These are phyloP conservation scores for Anolis carolinensis DNA, from an alignment of 2,113 vertebrate species.

Conservation along the genomic window DNA sequence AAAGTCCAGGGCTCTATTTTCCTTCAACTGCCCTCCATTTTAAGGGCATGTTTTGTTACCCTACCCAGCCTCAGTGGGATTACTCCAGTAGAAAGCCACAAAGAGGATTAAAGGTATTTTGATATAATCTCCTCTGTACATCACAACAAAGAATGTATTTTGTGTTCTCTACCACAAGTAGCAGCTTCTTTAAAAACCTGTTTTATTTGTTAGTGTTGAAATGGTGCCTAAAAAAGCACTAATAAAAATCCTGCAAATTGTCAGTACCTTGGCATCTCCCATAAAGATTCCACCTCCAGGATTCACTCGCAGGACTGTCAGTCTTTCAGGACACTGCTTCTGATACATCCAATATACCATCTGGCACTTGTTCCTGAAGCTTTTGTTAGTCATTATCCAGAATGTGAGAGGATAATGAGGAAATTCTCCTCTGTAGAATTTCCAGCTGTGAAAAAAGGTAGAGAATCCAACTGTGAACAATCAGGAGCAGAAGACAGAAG, in stretches of 20 bases:
- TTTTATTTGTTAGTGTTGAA: background rate
- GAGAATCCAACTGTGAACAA: background rate
- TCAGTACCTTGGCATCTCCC: background rate
- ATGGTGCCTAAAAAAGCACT: background rate
- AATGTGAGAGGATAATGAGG: background rate
- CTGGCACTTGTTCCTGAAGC: background rate
- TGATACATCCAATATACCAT: background rate
- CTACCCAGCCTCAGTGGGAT: background rate
- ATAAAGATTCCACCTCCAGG: background rate
- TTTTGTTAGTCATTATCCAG: background rate
- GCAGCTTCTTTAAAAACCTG: background rate
- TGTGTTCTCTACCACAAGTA: background rate
- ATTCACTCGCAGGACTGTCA: background rate
- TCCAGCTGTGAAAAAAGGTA: slow-evolving; percentile 1
- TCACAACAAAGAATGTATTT: background rate
- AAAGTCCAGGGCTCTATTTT: background rate
- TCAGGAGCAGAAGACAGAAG: background rate
- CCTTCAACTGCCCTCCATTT: background rate
- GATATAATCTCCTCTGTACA: background rate
- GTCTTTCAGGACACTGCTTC: background rate
- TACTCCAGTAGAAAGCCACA: background rate
- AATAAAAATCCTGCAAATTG: background rate
- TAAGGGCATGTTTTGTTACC: background rate
- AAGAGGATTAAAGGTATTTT: background rate
- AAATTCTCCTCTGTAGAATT: background rate